A percentile compares a stretch with the other conserved stretches of the same genome.
Conservation (phyloP, 2,113 vertebrate species). For the Carassius carassius region DNA sequence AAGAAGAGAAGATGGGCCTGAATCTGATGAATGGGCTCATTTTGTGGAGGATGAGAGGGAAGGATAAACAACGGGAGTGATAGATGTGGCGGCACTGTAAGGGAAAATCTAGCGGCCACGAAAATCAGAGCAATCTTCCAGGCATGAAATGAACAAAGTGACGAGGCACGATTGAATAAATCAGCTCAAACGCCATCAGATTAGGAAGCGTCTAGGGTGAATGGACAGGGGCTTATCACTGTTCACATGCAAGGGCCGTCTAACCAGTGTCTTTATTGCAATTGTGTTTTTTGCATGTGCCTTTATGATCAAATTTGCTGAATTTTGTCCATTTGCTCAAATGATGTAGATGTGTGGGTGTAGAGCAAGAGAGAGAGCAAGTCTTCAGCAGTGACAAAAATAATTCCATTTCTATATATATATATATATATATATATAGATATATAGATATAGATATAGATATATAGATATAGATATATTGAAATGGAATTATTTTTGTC, state of each 20-base stretch:
- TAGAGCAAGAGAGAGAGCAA: too few species aligned
- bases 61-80: conserved; percentile 66
- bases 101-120: conserved; percentile 65
- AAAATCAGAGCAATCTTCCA: conserved; percentile 66
- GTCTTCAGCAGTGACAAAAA: too few species aligned
- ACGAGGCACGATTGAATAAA: conserved; percentile 57
- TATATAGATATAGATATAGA: too few species aligned
- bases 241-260: not conserved
- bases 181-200: conserved; percentile 48
- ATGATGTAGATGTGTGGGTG: not conserved
- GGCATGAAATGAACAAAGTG: conserved; percentile 70
- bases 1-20: conserved; percentile 47
- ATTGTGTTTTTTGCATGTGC: not conserved
- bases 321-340: not conserved
- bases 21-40: conserved; percentile 67
- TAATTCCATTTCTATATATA: too few species aligned
- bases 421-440: too few species aligned
- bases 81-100: conserved; percentile 65
- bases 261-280: not conserved
- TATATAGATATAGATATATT: too few species aligned
- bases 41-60: conserved; percentile 59
- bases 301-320: not conserved
- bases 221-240: not conserved
- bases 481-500: too few species aligned
- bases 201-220: conserved; percentile 15